A percentile compares a stretch with the other conserved stretches of the same genome.
Conservation (phyloP, 2,113 vertebrate genomes). For the Octodon degus region DNA sequence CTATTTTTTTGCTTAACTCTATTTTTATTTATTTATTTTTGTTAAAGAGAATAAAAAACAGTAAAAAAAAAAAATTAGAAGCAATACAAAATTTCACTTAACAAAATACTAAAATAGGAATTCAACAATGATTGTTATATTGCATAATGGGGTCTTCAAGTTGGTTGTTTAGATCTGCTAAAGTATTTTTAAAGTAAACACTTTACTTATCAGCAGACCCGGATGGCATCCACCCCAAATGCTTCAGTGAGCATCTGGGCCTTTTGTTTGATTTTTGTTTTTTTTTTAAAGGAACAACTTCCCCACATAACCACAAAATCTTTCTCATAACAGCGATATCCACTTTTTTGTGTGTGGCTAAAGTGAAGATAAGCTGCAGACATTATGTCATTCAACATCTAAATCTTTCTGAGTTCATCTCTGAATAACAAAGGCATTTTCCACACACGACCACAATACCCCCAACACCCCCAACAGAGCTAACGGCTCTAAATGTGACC, state of each 20-base stretch:
- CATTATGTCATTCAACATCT: neutral
- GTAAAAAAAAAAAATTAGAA: no score
- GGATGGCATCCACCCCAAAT: neutral
- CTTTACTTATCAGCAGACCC: neutral
- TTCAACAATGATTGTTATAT: no score
- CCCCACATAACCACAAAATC: neutral
- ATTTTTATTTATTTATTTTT: no score
- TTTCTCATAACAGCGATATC: neutral
- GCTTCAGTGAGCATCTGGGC: neutral
- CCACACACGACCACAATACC: neutral
- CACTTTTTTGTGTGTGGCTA: neutral
- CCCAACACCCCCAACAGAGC: neutral
- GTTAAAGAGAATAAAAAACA: no score
- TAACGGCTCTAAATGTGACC: neutral
- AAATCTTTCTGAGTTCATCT: neutral
- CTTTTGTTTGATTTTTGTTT: no score
- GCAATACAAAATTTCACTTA: no score
- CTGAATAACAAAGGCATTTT: neutral
- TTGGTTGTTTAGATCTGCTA: neutral
- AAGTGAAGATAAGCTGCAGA: neutral
- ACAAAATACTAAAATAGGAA: no score
- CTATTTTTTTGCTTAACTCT: neutral
- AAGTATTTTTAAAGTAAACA: constrained; percentile 5
- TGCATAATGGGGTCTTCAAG: no score
- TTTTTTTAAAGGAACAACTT: neutral